phyloP scores from a whole-genome alignment of 2,113 vertebrate species.

The Cardinalis cardinalis region DNA sequence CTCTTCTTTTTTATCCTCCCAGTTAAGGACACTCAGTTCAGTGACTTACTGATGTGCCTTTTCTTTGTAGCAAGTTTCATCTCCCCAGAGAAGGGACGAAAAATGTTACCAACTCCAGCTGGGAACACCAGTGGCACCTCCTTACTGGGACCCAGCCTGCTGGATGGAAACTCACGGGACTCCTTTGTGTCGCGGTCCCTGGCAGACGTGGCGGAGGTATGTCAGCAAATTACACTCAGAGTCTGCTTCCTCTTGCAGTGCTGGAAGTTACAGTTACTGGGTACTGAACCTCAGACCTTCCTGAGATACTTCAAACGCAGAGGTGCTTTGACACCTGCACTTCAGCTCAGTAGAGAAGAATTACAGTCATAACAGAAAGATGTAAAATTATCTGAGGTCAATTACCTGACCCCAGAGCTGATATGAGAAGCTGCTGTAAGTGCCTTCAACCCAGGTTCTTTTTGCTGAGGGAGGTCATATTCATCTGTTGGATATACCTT shows the following conservation, averaged over 20 bases:
- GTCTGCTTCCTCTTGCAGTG: neutral
- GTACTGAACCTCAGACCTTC: neutral
- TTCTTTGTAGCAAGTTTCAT: slow-evolving; percentile 88
- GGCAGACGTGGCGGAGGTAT: slow-evolving; percentile 90
- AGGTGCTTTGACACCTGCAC: neutral
- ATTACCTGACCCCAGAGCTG: rapidly evolving
- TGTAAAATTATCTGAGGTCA: neutral
- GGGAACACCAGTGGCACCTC: slow-evolving; percentile 87
- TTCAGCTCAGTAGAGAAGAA: neutral
- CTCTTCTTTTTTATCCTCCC: neutral
- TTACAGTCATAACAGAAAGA: neutral
- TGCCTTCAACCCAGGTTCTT: neutral
- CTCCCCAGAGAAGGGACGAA: slow-evolving; percentile 91
- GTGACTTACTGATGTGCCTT: neutral
- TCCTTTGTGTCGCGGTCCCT: slow-evolving; percentile 93
- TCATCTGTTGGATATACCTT: neutral
- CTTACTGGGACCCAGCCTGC: slow-evolving; percentile 88
- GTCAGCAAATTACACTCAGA: neutral
- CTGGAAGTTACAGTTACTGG: neutral
- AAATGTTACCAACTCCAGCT: slow-evolving; percentile 78
- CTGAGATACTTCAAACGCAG: neutral
- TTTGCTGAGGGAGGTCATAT: neutral
- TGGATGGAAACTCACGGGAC: slow-evolving; percentile 95
- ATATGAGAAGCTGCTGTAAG: neutral
- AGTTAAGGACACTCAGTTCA: neutral